Evolutionary conservation across 2,113 vertebrate species (phyloP).

Genomic region (Leptobrachium leishanense): DNA sequence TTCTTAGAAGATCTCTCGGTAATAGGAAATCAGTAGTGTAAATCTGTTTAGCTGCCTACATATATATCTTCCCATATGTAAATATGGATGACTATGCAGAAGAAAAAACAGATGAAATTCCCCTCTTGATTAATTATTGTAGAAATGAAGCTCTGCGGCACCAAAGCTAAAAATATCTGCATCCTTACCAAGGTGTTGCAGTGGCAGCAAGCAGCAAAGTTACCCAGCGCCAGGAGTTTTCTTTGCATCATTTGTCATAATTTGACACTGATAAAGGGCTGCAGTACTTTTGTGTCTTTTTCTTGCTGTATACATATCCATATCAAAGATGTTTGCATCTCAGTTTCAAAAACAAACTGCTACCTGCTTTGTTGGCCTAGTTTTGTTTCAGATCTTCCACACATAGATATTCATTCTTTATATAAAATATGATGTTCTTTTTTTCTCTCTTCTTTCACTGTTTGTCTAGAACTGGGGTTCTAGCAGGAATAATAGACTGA

Average conservation of each 20-base stretch:
- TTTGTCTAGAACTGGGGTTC: conserved; percentile 7
- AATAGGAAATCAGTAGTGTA: background rate
- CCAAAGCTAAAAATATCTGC: conserved; percentile 60
- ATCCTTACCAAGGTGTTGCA: conserved; percentile 63
- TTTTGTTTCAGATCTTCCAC: conserved; percentile 14
- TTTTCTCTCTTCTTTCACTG: conserved; percentile 29
- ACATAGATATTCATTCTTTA: background rate
- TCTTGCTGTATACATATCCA: conserved; percentile 57
- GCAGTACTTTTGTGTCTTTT: conserved; percentile 61
- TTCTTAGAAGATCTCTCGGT: background rate
- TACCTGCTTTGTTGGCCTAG: conserved; percentile 48
- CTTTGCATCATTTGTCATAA: conserved; percentile 74
- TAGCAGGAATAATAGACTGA: conserved; percentile 21
- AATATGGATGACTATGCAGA: background rate
- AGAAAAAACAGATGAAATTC: conserved; percentile 14
- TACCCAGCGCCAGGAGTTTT: conserved; percentile 61
- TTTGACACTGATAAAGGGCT: conserved; percentile 71
- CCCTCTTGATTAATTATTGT: conserved; percentile 64
- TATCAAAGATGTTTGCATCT: conserved; percentile 62
- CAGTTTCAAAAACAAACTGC: conserved; percentile 53
- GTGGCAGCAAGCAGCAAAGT: conserved; percentile 59
- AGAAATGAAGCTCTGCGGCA: conserved; percentile 51
- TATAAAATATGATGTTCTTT: conserved; percentile 25
- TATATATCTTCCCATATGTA: background rate
- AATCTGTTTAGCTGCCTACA: background rate